These are phyloP conservation scores for Orthosia gothica DNA, from an alignment of 2,888 invertebrate species.

Conservation along the genomic window DNA sequence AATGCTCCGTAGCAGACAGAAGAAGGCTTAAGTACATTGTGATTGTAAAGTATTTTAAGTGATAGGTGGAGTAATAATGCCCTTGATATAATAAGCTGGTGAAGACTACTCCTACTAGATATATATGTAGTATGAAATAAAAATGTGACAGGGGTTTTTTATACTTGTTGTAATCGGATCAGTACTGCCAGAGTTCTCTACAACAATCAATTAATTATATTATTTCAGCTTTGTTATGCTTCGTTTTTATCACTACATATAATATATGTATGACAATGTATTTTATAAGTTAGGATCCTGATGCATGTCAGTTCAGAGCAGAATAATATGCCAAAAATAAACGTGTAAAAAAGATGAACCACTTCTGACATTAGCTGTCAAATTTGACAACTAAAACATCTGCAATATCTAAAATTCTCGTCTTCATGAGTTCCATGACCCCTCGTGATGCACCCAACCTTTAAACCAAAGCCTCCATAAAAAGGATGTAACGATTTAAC, in stretches of 20 bases:
- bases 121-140: too few relatives aligned
- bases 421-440: constrained; percentile 33
- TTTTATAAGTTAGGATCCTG: too few relatives aligned
- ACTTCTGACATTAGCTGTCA: constrained; percentile 39
- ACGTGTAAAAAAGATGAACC: constrained; percentile 1
- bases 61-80: constrained; percentile 13
- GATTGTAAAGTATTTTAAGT: constrained; percentile 31
- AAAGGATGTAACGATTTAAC: constrained; percentile 63
- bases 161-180: too few relatives aligned
- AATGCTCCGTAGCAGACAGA: constrained; percentile 8
- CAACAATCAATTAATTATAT: too few relatives aligned
- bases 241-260: background rate
- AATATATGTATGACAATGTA: too few relatives aligned
- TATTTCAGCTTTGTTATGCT: background rate
- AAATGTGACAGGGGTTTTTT: too few relatives aligned
- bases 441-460: constrained; percentile 62
- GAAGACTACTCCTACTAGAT: too few relatives aligned
- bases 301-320: background rate
- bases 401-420: background rate
- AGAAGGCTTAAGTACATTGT: constrained; percentile 26
- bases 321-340: background rate
- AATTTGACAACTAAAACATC: constrained; percentile 40
- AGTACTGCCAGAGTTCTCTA: too few relatives aligned
- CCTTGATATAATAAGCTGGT: constrained; percentile 11
- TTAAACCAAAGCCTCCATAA: constrained; percentile 42